Conservation (phyloP, 2,888 invertebrate species). For the Embidobia sp. region DNA sequence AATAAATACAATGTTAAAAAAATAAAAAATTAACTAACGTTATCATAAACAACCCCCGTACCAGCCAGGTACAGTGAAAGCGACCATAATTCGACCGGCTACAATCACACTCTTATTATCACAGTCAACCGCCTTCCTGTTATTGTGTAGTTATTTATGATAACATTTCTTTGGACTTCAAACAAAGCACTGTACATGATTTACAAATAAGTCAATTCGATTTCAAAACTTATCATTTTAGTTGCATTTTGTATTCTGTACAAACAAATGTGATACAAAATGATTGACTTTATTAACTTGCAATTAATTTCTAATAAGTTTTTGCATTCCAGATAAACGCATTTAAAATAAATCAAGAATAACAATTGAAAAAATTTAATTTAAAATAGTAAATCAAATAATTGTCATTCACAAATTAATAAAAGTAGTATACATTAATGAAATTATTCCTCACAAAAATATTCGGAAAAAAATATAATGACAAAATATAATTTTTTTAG, state of each 20-base stretch:
- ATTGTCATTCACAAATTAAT: too few species aligned
- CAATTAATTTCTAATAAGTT: too few species aligned
- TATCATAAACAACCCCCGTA: slow-evolving; percentile 50
- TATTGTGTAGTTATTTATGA: slow-evolving; percentile 57
- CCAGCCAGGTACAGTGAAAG: slow-evolving; percentile 52
- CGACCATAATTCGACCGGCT: slow-evolving; percentile 68
- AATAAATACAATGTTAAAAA: slow-evolving; percentile 52
- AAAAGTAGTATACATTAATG: too few species aligned
- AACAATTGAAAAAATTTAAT: too few species aligned
- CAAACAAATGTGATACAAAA: too few species aligned
- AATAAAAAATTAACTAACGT: slow-evolving; percentile 50
- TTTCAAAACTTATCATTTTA: slow-evolving; percentile 1
- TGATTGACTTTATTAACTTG: too few species aligned
- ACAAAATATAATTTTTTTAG: not conserved
- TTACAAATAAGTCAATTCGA: slow-evolving; percentile 2
- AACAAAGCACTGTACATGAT: slow-evolving; percentile 39
- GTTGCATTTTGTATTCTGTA: too few species aligned
- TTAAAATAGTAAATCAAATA: too few species aligned
- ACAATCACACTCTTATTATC: slow-evolving; percentile 75
- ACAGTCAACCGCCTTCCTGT: slow-evolving; percentile 75
- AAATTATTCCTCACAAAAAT: too few species aligned
- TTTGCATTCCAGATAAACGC: too few species aligned
- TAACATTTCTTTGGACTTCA: slow-evolving; percentile 40
- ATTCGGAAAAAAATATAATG: too few species aligned
- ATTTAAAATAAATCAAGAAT: too few species aligned